phyloP scores from a whole-genome alignment of 2,888 invertebrate genomes.

The Muscina levida region DNA sequence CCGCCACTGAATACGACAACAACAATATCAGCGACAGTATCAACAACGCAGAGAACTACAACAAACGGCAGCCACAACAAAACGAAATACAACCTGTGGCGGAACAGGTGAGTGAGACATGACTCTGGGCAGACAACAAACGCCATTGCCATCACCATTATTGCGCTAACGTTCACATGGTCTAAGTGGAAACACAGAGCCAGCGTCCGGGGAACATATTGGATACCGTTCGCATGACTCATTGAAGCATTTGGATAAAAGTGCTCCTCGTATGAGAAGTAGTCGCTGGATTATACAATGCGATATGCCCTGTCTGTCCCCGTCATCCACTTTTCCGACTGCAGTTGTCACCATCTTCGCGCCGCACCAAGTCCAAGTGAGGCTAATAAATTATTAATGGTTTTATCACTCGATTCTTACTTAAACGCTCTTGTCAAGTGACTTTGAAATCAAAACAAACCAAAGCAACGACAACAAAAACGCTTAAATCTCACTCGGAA shows the following conservation, averaged over 20 bases:
- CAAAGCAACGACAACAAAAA: conserved; percentile 20
- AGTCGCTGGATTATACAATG: conserved; percentile 33
- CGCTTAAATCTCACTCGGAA: conserved; percentile 4
- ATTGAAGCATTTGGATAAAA: conserved; percentile 42
- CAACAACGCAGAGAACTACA: conserved; percentile 11
- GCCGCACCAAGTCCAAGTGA: conserved; percentile 23
- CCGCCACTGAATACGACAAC: conserved; percentile 57
- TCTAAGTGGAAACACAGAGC: conserved; percentile 23
- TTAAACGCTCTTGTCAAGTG: conserved; percentile 60
- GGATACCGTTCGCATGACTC: conserved; percentile 59
- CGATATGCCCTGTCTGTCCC: conserved; percentile 26
- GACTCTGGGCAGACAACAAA: conserved; percentile 25
- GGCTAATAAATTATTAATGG: conserved; percentile 70
- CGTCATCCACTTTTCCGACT: conserved; percentile 10
- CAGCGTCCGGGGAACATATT: conserved; percentile 24
- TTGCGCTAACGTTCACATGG: conserved; percentile 25
- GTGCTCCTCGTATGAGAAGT: not conserved
- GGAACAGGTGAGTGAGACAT: conserved; percentile 60
- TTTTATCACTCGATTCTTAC: conserved; percentile 67
- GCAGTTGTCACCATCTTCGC: conserved; percentile 25
- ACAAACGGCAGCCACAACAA: conserved; percentile 39
- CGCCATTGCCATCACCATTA: conserved; percentile 7
- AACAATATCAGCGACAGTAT: too few relatives aligned
- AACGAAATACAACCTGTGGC: conserved; percentile 30
- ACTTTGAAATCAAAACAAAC: conserved; percentile 48